Evolutionary conservation across 2,888 invertebrate species (phyloP).

Genomic region (Phaedon cochleariae): DNA sequence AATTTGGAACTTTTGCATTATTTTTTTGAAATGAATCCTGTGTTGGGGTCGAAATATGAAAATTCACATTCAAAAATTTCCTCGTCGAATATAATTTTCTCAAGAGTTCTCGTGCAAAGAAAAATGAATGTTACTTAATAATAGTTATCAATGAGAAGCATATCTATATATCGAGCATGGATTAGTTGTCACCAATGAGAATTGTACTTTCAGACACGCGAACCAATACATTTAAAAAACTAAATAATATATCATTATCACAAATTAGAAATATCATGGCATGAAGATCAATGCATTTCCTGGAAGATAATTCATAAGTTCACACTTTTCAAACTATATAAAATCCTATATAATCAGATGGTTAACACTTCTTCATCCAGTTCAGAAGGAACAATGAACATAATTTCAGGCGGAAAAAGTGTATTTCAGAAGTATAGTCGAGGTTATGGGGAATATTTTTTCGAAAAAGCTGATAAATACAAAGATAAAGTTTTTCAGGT

Average conservation of each 20-base stretch:
- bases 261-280: background rate
- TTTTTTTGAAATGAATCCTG: no score
- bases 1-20: no score
- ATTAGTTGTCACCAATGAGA: background rate
- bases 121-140: no score
- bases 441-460: constrained; percentile 46
- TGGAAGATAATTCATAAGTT: background rate
- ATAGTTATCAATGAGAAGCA: background rate
- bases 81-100: no score
- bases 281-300: background rate
- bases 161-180: background rate
- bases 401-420: constrained; percentile 14
- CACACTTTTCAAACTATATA: background rate
- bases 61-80: no score
- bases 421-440: constrained; percentile 30
- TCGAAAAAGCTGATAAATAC: constrained; percentile 41
- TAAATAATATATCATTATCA: background rate
- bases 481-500: constrained; percentile 46
- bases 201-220: background rate
- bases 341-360: background rate
- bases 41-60: no score
- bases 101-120: no score
- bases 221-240: background rate
- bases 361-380: background rate
- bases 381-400: background rate